Conservation (phyloP, 2,888 invertebrate species). For the Corbicula japonica region DNA sequence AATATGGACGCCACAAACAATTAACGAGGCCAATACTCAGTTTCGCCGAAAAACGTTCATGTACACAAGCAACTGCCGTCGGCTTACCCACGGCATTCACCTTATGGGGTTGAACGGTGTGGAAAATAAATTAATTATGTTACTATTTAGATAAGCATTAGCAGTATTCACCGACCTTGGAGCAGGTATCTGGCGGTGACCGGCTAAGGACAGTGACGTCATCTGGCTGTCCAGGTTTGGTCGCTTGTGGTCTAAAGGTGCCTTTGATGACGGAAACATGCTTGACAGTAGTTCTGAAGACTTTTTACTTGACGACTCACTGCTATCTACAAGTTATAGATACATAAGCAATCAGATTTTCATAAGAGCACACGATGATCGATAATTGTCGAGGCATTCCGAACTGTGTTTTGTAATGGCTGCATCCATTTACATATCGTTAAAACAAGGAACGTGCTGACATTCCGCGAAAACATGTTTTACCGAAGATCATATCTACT, state of each 20-base stretch:
- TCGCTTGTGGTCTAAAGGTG: conserved; percentile 18
- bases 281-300: neutral
- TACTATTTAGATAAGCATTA: neutral
- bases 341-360: neutral
- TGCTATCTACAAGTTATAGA: neutral
- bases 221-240: neutral
- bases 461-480: no score
- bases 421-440: no score
- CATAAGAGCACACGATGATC: neutral
- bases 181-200: neutral
- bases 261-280: neutral
- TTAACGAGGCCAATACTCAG: no score
- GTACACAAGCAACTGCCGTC: neutral
- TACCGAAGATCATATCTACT: no score
- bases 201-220: neutral
- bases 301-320: neutral
- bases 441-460: no score
- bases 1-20: no score
- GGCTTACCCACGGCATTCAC: neutral
- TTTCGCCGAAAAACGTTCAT: no score
- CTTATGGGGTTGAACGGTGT: neutral
- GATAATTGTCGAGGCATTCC: neutral
- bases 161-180: neutral
- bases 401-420: neutral
- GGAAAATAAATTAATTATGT: neutral